Evolutionary conservation across 2,113 vertebrate species (phyloP), one percentile per base, ranked within the genome.

Genomic region (Pipra filicauda): DNA sequence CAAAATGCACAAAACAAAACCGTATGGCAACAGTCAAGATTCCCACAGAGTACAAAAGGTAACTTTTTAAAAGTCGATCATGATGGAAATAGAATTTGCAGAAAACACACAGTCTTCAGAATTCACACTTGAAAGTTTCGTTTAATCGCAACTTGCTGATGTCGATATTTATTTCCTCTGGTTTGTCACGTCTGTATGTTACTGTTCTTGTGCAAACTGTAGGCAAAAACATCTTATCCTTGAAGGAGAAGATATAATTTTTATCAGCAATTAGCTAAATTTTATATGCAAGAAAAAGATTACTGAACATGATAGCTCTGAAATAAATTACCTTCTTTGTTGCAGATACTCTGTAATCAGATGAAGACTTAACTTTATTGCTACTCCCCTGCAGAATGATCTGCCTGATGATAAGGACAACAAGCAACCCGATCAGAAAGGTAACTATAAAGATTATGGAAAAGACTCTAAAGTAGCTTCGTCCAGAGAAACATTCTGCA

Each of bases 381-480:
- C 93, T 91, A 85, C 65, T 93, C 96, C 97, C 98, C 72, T 98
- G 98, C 66, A 99, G 98, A 82, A 99, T 97, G 90, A 99, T 97
- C 67, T 99, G 98, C 55, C 98, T 98, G 80, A 98, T 98, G 95
- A 99, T 98, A 33, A 99, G 98, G 85, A 99, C 98, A 97, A 98
- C 97, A 87, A 99, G 98, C 95, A 99, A 96, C 15, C 99, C 99
- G 6, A 99, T 98, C 70, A 99, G 97, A 97, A 99, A 98, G 3
- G 99, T 99, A 89, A 99, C 97, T 76, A 98, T 98, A 91, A 99
- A 99, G 88, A 99, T 98, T 64, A 99, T 98, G 95, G 99, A 98
- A 98, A 99, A 99, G 58, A 99, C 99, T 94, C 98, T 98, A 20
- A 99, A 97, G 94, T 99, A 98, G 80, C 98, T 98, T 55, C 98